A percentile compares a stretch with the other conserved stretches of the same genome.
Evolutionary conservation across 2,888 invertebrate species (phyloP).

Genomic region (Oscheius sp.): DNA sequence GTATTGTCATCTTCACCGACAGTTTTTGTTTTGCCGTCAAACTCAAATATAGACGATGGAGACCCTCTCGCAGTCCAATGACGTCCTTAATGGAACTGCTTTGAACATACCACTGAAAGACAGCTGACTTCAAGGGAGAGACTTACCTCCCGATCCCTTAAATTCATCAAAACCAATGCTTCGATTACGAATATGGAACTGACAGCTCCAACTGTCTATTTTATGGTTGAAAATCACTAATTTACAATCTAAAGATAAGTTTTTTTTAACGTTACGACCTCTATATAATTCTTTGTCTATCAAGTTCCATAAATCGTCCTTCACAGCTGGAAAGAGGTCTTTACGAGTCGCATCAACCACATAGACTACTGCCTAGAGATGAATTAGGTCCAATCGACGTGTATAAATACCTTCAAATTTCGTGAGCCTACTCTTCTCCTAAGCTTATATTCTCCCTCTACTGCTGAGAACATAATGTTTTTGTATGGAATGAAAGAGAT

Average conservation of each 20-base stretch:
- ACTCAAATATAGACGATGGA: not conserved
- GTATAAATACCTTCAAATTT: not conserved
- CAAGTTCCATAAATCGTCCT: not conserved
- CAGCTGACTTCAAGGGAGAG: not conserved
- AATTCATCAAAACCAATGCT: not conserved
- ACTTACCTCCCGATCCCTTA: not conserved
- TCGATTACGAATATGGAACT: not conserved
- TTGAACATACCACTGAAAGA: slow-evolving; percentile 2
- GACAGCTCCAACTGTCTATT: not conserved
- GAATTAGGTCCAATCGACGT: not conserved
- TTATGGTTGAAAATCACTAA: not conserved
- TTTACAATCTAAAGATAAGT: not conserved
- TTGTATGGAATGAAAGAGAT: not conserved
- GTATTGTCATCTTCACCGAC: not conserved
- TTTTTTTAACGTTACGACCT: not conserved
- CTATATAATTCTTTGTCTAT: not conserved
- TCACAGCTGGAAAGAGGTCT: not conserved
- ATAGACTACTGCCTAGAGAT: not conserved
- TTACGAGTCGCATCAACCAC: not conserved
- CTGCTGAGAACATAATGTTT: not conserved
- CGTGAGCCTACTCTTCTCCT: not conserved
- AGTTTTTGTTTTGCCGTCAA: not conserved
- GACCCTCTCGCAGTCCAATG: not conserved
- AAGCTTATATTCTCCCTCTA: not conserved
- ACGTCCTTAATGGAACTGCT: not conserved